Percentiles rank a stretch among this genome's conserved stretches.
Evolutionary conservation across 2,888 invertebrate genomes (phyloP).

Genomic region (Diarsia dahlii): DNA sequence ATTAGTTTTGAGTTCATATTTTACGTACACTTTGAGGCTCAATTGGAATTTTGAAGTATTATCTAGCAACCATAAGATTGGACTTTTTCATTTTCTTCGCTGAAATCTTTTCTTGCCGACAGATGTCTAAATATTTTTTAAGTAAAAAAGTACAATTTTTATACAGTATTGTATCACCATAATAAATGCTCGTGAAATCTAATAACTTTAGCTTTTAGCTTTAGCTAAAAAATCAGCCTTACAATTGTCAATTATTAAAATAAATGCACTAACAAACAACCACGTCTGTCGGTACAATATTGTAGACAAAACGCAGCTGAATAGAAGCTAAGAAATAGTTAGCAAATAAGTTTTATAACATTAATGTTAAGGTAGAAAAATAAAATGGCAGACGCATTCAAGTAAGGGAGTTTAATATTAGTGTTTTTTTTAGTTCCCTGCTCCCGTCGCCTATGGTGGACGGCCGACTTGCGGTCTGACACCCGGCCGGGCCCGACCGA

Average conservation of each 20-base stretch:
- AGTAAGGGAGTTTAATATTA: slow-evolving; percentile 55
- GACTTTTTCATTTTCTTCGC: slow-evolving; percentile 10
- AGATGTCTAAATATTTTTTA: slow-evolving; percentile 26
- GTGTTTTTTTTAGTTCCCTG: slow-evolving; percentile 81
- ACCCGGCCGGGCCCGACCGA: slow-evolving; percentile 63
- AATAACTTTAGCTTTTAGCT: not conserved
- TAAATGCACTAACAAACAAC: slow-evolving; percentile 8
- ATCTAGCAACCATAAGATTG: slow-evolving; percentile 14
- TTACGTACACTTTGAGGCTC: slow-evolving; percentile 52
- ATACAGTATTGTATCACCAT: slow-evolving; percentile 6
- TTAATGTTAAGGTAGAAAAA: slow-evolving; percentile 17
- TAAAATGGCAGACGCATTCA: slow-evolving; percentile 28
- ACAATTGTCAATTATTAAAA: slow-evolving; percentile 1
- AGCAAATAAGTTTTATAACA: slow-evolving; percentile 23
- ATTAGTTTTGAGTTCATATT: slow-evolving; percentile 28
- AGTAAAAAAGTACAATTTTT: slow-evolving; percentile 54
- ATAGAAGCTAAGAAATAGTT: slow-evolving; percentile 27
- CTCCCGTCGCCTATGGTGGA: slow-evolving; percentile 83
- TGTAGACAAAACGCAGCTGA: slow-evolving; percentile 20
- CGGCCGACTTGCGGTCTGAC: slow-evolving; percentile 83
- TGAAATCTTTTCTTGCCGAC: slow-evolving; percentile 27
- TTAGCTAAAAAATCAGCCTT: not conserved
- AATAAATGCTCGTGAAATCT: slow-evolving; percentile 5
- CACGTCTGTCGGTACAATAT: slow-evolving; percentile 37
- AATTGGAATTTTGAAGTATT: slow-evolving; percentile 43